Evolutionary conservation across 1,140 invertebrate genomes (phyloP), one percentile per base, ranked within the genome.

Genomic region (Armadillidium nasatum): DNA sequence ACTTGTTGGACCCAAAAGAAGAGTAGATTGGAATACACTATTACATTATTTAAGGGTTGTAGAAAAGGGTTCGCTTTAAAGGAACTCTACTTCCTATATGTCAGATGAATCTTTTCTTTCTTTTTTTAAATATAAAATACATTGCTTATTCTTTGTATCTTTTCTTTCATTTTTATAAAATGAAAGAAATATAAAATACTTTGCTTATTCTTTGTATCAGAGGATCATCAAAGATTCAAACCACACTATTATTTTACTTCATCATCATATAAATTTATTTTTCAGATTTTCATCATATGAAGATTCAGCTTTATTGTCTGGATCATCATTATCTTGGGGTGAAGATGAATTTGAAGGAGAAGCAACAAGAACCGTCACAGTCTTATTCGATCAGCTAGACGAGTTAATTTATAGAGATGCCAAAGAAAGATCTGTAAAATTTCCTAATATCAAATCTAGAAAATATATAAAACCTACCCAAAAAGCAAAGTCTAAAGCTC

Each of bases 271-370:
- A 33, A 3, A 3, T 60, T 60, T 15, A 2, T 60, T 60, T 44
- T 15, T 33, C 10, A 71, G 11, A 44, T 71, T n/a, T 19, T 71
- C 21, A 23, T 13, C 43, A 0, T 71, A 9, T 15, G 10, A 13
- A 6, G 43, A 71, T 13, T 71, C 15, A 7, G 13, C n/a, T 9
- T 9, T 13, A 10, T 43, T 76, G 69, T 76, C 77, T 68, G 79
- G 78, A 4, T 80, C 79, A 2, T 80, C 79, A 11, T 54, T 80
- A n/a, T 80, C 79, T 7, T 80, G 79, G 79, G 79, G 79, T n/a
- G 79, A 80, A 69, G 79, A 80, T 74, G 77, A 80, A 44, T 80
- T 80, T 78, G 79, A 80, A 76, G 76, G 77, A 72, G 79, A 80
- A 46, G 79, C 79, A 44, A 80, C 79, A 33, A 73, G 75, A 76